These are phyloP conservation scores for Pristionchus fissidentatus DNA, from an alignment of 2,888 invertebrate species.

Conservation along the genomic window DNA sequence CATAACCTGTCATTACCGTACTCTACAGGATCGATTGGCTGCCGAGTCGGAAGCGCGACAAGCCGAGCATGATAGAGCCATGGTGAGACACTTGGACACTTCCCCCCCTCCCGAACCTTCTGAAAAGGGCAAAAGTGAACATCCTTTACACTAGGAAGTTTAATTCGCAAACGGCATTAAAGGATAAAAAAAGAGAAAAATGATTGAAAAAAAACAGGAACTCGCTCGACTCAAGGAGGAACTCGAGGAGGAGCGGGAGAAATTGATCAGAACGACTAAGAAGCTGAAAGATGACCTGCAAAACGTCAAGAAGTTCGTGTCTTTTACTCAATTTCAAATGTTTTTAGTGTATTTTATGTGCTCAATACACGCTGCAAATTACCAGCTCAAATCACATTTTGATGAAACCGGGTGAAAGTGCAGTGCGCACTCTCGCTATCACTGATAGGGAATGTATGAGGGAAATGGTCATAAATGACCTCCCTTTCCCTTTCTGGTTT, in stretches of 20 bases:
- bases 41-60: conserved; percentile 63
- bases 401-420: conserved; percentile 8
- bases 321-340: no score
- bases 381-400: background rate
- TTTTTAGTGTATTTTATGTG: background rate
- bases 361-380: background rate
- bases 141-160: no score
- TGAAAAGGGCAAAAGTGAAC: no score
- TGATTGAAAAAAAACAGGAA: conserved; percentile 59
- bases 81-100: conserved; percentile 53
- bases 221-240: conserved; percentile 77
- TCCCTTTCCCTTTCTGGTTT: conserved; percentile 38
- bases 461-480: no score
- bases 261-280: conserved; percentile 76
- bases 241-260: conserved; percentile 77
- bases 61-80: conserved; percentile 63
- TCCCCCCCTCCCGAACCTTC: background rate
- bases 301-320: conserved; percentile 64
- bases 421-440: conserved; percentile 2
- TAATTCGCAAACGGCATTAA: no score
- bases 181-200: no score
- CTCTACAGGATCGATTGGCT: conserved; percentile 63
- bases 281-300: conserved; percentile 77
- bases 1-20: background rate
- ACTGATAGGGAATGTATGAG: conserved; percentile 22